Conservation (phyloP, 2,888 invertebrate genomes). For the Dastarcus helophoroides region DNA sequence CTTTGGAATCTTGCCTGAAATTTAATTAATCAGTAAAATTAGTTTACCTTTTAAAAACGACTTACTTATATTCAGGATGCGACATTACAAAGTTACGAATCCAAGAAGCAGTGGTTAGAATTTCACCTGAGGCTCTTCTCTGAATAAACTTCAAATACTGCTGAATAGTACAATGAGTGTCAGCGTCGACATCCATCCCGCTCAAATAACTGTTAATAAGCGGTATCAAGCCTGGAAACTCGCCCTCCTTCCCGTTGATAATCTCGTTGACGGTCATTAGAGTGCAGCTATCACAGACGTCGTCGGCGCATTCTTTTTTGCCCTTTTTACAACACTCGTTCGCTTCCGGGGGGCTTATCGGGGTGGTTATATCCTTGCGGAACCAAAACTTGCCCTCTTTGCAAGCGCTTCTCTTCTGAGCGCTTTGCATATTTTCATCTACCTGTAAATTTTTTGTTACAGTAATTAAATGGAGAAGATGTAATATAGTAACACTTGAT, state of each 20-base stretch:
- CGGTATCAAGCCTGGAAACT: conserved; percentile 90
- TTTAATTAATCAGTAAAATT: conserved; percentile 14
- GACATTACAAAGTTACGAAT: conserved; percentile 77
- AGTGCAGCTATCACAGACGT: conserved; percentile 45
- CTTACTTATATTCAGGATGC: conserved; percentile 84
- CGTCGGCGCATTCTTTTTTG: conserved; percentile 21
- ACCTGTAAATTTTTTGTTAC: too few relatives aligned
- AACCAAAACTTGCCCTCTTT: conserved; percentile 86
- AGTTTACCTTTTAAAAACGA: conserved; percentile 13
- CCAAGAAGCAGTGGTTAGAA: conserved; percentile 91
- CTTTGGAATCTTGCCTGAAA: conserved; percentile 73
- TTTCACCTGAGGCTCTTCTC: conserved; percentile 75
- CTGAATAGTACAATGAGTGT: conserved; percentile 93
- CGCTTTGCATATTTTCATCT: conserved; percentile 94
- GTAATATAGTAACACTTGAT: too few relatives aligned
- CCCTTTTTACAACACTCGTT: conserved; percentile 32
- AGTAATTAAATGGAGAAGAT: too few relatives aligned
- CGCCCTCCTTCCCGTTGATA: conserved; percentile 87
- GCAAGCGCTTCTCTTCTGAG: conserved; percentile 85
- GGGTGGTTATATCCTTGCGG: conserved; percentile 61
- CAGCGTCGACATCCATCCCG: conserved; percentile 95
- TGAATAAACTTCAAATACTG: conserved; percentile 92
- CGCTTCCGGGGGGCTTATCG: conserved; percentile 37
- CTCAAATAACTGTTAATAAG: conserved; percentile 89
- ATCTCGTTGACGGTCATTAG: conserved; percentile 93